Evolutionary conservation across 1,140 invertebrate species (phyloP).

Genomic region (Elymnias hypermnestra): DNA sequence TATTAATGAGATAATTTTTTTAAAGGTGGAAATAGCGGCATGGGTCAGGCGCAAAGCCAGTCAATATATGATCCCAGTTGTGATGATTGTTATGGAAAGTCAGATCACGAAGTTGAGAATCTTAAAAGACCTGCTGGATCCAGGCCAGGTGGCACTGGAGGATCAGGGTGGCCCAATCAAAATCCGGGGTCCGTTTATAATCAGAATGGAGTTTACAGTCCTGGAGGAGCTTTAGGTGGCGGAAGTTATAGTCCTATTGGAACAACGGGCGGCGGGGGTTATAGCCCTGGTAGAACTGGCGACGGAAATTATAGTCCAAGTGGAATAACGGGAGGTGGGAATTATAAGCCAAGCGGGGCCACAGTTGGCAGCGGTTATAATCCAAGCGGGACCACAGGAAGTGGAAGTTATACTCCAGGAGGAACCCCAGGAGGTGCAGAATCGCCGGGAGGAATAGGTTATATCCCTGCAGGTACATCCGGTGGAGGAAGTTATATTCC

Average conservation of each 20-base stretch:
- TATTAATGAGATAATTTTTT: no score
- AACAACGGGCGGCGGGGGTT: slow-evolving; percentile 1
- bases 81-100: slow-evolving; percentile 58
- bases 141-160: slow-evolving; percentile 17
- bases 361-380: slow-evolving; percentile 7
- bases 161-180: slow-evolving; percentile 6
- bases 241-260: slow-evolving; percentile 1
- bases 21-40: slow-evolving; percentile 83
- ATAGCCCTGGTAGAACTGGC: neutral
- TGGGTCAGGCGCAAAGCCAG: slow-evolving; percentile 89
- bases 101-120: slow-evolving; percentile 30
- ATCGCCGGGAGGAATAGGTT: no score
- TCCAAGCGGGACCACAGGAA: slow-evolving; percentile 10
- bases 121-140: slow-evolving; percentile 26
- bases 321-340: slow-evolving; percentile 2
- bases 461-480: neutral
- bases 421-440: neutral
- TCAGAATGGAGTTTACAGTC: slow-evolving; percentile 8
- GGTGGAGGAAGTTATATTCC: neutral
- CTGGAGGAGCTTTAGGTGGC: slow-evolving; percentile 4
- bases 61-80: slow-evolving; percentile 76
- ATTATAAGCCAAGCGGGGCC: slow-evolving; percentile 2
- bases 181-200: slow-evolving; percentile 3
- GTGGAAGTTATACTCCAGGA: neutral
- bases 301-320: neutral